Evolutionary conservation across 2,888 invertebrate species (phyloP).

Genomic region (Galerucella pusilla): DNA sequence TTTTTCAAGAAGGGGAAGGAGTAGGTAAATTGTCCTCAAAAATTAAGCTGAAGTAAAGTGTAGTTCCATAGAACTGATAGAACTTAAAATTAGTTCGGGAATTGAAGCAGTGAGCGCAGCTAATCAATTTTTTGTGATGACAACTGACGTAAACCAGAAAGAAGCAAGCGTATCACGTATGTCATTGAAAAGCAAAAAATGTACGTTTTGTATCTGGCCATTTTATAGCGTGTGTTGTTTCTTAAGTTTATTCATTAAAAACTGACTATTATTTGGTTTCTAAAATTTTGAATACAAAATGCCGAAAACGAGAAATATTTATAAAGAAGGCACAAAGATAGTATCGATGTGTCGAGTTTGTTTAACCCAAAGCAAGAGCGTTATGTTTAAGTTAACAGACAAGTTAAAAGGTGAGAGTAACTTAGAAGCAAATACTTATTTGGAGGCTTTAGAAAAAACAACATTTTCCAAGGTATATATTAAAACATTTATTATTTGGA

Average conservation of each 20-base stretch:
- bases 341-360: constrained; percentile 42
- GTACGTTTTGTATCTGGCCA: constrained; percentile 6
- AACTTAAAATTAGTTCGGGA: too few species aligned
- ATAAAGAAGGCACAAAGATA: constrained; percentile 29
- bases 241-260: constrained; percentile 17
- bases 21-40: too few species aligned
- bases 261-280: constrained; percentile 10
- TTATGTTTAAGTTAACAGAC: constrained; percentile 41
- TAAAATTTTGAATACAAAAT: constrained; percentile 14
- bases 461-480: constrained; percentile 20
- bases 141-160: background rate
- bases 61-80: too few species aligned
- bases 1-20: too few species aligned
- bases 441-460: constrained; percentile 39
- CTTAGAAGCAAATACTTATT: constrained; percentile 29
- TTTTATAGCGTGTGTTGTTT: constrained; percentile 17
- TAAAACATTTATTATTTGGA: too few species aligned
- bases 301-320: constrained; percentile 26
- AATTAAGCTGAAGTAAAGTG: too few species aligned
- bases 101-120: background rate
- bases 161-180: background rate
- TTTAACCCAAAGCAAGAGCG: constrained; percentile 38
- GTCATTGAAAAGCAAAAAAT: background rate
- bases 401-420: constrained; percentile 22
- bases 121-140: constrained; percentile 6